These are phyloP conservation scores for Phylloscopus whistleri DNA, from an alignment of 2,113 vertebrate species.

Conservation along the genomic window DNA sequence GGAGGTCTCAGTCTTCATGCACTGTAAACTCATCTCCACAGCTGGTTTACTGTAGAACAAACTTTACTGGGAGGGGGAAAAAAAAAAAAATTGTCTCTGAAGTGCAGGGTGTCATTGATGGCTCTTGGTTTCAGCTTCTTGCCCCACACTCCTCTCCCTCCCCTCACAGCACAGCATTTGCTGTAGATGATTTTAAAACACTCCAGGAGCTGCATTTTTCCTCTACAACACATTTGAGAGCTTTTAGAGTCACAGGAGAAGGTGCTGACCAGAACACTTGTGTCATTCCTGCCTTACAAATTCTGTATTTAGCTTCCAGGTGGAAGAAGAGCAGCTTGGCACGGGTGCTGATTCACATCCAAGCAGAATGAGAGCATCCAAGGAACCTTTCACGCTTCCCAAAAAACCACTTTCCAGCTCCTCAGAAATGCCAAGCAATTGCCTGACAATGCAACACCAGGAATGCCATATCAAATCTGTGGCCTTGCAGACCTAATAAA, in stretches of 20 bases:
- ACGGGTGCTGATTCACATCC: neutral
- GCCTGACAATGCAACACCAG: neutral
- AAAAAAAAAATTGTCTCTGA: neutral
- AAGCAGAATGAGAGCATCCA: neutral
- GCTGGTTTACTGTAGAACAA: neutral
- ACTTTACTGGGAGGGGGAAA: neutral
- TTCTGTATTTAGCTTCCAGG: neutral
- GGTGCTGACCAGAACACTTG: fast-evolving
- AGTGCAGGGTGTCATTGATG: neutral
- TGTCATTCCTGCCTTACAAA: neutral
- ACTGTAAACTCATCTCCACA: neutral
- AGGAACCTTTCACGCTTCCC: neutral
- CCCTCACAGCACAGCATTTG: neutral
- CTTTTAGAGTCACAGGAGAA: neutral
- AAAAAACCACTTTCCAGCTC: neutral
- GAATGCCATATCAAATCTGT: neutral
- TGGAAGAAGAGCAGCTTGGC: neutral
- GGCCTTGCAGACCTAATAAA: neutral
- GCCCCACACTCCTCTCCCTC: neutral
- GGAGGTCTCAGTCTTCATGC: neutral
- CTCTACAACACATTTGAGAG: neutral
- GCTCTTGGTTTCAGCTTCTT: neutral
- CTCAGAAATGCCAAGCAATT: neutral
- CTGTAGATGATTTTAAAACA: neutral
- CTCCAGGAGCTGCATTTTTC: neutral